Evolutionary conservation across 2,888 invertebrate genomes (phyloP), one percentile per base, ranked within the genome.

Genomic region (Tridacna gigas): DNA sequence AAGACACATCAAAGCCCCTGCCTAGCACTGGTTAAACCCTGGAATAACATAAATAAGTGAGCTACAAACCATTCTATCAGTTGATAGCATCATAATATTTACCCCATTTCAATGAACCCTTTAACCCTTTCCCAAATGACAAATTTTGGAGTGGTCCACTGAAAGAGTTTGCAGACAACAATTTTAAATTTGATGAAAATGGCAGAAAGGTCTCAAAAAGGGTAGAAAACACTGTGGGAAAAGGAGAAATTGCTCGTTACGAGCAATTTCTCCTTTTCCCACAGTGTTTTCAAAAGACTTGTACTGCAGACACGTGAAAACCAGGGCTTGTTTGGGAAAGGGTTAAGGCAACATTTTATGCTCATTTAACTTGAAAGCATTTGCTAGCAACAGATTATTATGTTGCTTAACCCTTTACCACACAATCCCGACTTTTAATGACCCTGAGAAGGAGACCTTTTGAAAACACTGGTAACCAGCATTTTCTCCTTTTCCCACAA

Each of bases 281-380:
- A 63, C 22, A 63, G n/a, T 63, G 63, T 63, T 63, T 63, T 63
- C 63, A 63, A n/a, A n/a, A n/a, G n/a, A n/a, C n/a, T n/a, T n/a
- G n/a, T n/a, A n/a, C n/a, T n/a, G n/a, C n/a, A n/a, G n/a, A n/a
- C n/a, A n/a, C n/a, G n/a, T n/a, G n/a, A n/a, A n/a, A n/a, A n/a
- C n/a, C n/a, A n/a, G n/a, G n/a, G n/a, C n/a, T n/a, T n/a, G n/a
- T n/a, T n/a, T n/a, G n/a, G n/a, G n/a, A n/a, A n/a, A n/a, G n/a
- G n/a, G n/a, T n/a, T n/a, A n/a, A n/a, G n/a, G n/a, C n/a, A n/a
- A n/a, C n/a, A n/a, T n/a, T n/a, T n/a, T n/a, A n/a, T n/a, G n/a
- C n/a, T n/a, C n/a, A n/a, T n/a, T n/a, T n/a, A n/a, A n/a, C n/a
- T n/a, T n/a, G n/a, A n/a, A n/a, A n/a, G n/a, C n/a, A n/a, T n/a